Evolutionary conservation across 2,797 vertebrate genomes (phyloP), one percentile per base, ranked within the genome.

Genomic region (Spinus pinus): DNA sequence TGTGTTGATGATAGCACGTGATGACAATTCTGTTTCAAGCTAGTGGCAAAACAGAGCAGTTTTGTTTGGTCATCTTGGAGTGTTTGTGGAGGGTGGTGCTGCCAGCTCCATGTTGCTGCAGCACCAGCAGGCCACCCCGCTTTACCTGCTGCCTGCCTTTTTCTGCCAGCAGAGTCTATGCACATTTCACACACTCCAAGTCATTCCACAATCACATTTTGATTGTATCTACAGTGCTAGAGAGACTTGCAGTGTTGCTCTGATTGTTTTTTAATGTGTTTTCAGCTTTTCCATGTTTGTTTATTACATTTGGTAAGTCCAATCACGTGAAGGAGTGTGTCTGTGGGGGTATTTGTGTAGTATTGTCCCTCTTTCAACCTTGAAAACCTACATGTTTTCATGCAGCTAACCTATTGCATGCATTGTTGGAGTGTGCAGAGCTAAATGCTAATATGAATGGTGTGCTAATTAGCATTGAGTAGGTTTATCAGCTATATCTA

Each of bases 311-410:
- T 0, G 1, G 12, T 41, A 58, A 64, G 30, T 39, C 57, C 23
- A 20, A 42, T 77, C 50, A 35, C 1, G 4, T 0, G 4, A 33
- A 88, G 67, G 7, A 49, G 24, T 2, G 0, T 23, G 70, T n/a
- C 51, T 64, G 27, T 3, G 7, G 22, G 27, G 46, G 25, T 19
- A 46, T 53, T 23, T 12, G 16, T 12, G 24, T 13, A 53, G 35
- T 5, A 39, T 39, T 6, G 18, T 30, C 20, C 20, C 37, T 58
- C 35, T 54, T 89, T 79, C 31, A 65, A 10, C 42, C 42, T 64
- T 79, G 49, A 56, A 91, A 94, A 71, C 30, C 35, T 50, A 11
- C 9, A 39, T 22, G 42, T 70, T 53, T 54, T 47, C 33, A 53
- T 18, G 27, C 50, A 86, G 28, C 51, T 53, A 72, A 50, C 15